Evolutionary conservation across 2,113 vertebrate genomes (phyloP), one percentile per base, ranked within the genome.

Genomic region (Pangasianodon hypophthalmus): DNA sequence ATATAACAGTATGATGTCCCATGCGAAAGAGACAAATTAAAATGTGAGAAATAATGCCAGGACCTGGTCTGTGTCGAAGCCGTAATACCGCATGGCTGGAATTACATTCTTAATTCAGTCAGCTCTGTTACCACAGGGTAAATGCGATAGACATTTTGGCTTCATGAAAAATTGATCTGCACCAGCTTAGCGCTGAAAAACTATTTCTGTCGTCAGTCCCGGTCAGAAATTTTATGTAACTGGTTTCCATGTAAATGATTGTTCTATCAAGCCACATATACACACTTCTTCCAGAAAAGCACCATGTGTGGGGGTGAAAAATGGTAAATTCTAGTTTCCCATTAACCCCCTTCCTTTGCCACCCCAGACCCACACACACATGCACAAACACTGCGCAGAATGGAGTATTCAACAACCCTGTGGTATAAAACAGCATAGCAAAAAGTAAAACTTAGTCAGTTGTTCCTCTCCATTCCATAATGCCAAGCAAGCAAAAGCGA

Each of bases 81-180:
- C 6, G 37, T 46, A 64, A 19, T 54, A 11, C 32, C 7, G 18
- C 46, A 32, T 6, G 37, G 62, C 75, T 87, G 73, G 21, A 90
- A 32, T 69, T 54, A 44, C 41, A 46, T 29, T 29, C 54, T 69
- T 86, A 69, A 87, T 82, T 81, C 13, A 56, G 75, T 46, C 24
- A 58, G 84, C 48, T 50, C 58, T 54, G 54, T 86, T 54, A 81
- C 88, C 88, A 19, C 48, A 9, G 60, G 73, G 46, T 86, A 89
- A 85, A 44, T n/a, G 71, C 26, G 14, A 56, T 71, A 56, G 81
- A 73, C 29, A 21, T 87, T 83, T 32, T 29, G 18, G 21, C 82
- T 60, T 67, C 37, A 84, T 69, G 58, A 79, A 86, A 89, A 86
- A 81, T 86, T 52, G 14, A 81, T 86, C 84, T 24, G 69, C 16